Evolutionary conservation across 1,140 invertebrate species (phyloP).

Genomic region (Drosophila bocqueti): DNA sequence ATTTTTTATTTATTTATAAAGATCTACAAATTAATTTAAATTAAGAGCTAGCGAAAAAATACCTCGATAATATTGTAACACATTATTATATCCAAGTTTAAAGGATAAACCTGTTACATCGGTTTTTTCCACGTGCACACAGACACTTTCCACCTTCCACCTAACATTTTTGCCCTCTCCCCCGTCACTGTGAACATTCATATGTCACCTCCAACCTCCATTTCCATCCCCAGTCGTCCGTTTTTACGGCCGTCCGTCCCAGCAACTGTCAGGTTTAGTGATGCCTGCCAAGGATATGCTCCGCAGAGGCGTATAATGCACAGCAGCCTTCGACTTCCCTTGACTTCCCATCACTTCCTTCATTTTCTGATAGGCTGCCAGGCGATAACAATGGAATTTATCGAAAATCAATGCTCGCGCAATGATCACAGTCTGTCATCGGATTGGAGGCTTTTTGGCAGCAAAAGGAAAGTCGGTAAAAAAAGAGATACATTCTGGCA

Average conservation of each 20-base stretch:
- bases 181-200: constrained; percentile 30
- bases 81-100: background rate
- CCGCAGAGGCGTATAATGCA: constrained; percentile 63
- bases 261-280: constrained; percentile 77
- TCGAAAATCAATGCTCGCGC: constrained; percentile 28
- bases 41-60: too few relatives aligned
- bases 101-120: too few relatives aligned
- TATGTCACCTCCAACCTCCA: constrained; percentile 39
- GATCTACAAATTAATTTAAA: too few relatives aligned
- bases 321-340: background rate
- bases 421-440: constrained; percentile 9
- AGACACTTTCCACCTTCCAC: constrained; percentile 5
- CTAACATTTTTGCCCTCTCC: background rate
- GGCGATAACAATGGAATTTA: constrained; percentile 25
- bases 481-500: background rate
- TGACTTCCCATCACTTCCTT: constrained; percentile 12
- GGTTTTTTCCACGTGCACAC: background rate
- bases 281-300: constrained; percentile 78
- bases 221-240: constrained; percentile 31
- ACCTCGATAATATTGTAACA: too few relatives aligned
- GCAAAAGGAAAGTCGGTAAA: background rate
- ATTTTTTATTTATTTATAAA: too few relatives aligned
- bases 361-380: constrained; percentile 27
- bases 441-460: background rate
- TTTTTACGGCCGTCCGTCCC: constrained; percentile 21